A percentile compares a stretch with the other conserved stretches of the same genome.
Conservation (phyloP, 2,113 vertebrate species). For the Muntiacus reevesi region DNA sequence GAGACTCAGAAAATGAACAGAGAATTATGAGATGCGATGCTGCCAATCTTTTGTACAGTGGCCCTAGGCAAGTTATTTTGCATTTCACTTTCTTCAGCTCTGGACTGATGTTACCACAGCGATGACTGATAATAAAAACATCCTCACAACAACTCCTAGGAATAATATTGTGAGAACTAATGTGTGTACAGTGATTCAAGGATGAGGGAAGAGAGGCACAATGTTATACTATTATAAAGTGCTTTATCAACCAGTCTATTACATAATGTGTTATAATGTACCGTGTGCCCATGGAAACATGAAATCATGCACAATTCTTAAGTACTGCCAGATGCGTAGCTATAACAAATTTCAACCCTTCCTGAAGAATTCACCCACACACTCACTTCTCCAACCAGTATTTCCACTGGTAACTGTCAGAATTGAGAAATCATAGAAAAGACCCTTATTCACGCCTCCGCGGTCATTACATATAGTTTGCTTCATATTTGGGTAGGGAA, state of each 20-base stretch:
- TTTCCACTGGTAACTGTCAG: slow-evolving; percentile 71
- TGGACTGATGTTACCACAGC: neutral
- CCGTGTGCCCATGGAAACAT: slow-evolving; percentile 68
- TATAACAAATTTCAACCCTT: slow-evolving; percentile 58
- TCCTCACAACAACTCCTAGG: neutral
- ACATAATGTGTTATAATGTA: slow-evolving; percentile 65
- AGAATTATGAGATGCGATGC: neutral
- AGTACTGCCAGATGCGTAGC: slow-evolving; percentile 72
- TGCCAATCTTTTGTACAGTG: neutral
- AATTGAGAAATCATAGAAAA: slow-evolving; percentile 58
- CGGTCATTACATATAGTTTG: slow-evolving; percentile 50
- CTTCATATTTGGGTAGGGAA: slow-evolving; percentile 55
- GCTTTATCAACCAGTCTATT: slow-evolving; percentile 65
- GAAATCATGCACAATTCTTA: slow-evolving; percentile 71
- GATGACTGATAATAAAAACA: neutral
- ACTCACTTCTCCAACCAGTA: slow-evolving; percentile 52
- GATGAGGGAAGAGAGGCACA: neutral
- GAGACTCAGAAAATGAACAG: neutral
- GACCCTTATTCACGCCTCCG: slow-evolving; percentile 53
- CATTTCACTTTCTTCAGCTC: neutral
- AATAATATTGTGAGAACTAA: neutral
- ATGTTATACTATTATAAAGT: slow-evolving; percentile 19
- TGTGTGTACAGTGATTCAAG: neutral
- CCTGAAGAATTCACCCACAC: slow-evolving; percentile 67
- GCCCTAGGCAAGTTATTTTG: neutral